Evolutionary conservation across 2,888 invertebrate species (phyloP).

Genomic region (Spialia ferax): DNA sequence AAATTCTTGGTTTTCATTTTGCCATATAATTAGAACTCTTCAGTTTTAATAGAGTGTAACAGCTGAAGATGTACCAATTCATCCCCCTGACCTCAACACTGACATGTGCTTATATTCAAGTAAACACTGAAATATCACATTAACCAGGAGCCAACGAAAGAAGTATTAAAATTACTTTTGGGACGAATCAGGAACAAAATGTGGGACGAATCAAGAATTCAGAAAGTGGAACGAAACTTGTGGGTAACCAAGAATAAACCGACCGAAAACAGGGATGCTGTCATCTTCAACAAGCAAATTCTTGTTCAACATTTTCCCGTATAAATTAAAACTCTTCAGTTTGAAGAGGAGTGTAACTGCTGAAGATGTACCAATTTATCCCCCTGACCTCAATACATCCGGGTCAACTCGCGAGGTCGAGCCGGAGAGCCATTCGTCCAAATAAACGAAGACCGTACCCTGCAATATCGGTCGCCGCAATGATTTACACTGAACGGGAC

Average conservation of each 20-base stretch:
- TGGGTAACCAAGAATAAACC: too few relatives aligned
- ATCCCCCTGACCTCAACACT: constrained; percentile 25
- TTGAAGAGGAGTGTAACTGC: neutral
- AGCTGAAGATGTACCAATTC: constrained; percentile 1
- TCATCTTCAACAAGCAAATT: neutral
- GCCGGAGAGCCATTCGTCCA: constrained; percentile 34
- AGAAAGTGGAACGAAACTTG: too few relatives aligned
- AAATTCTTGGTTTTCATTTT: neutral
- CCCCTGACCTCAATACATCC: constrained; percentile 28
- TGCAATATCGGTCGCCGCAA: constrained; percentile 27
- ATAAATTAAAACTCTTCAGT: constrained; percentile 4
- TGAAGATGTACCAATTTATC: constrained; percentile 5
- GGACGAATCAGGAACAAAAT: too few relatives aligned
- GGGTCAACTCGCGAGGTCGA: constrained; percentile 24
- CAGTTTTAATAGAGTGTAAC: neutral
- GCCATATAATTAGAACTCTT: neutral
- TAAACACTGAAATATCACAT: too few relatives aligned
- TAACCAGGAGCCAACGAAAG: too few relatives aligned
- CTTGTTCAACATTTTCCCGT: neutral
- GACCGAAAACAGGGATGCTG: too few relatives aligned
- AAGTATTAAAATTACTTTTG: too few relatives aligned
- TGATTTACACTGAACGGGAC: constrained; percentile 30
- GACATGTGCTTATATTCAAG: too few relatives aligned
- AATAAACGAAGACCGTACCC: constrained; percentile 33
- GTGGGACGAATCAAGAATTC: too few relatives aligned